Evolutionary conservation across 64 coral and sea anemone species (phyloP).

Genomic region (Stichodactyla helianthus): DNA sequence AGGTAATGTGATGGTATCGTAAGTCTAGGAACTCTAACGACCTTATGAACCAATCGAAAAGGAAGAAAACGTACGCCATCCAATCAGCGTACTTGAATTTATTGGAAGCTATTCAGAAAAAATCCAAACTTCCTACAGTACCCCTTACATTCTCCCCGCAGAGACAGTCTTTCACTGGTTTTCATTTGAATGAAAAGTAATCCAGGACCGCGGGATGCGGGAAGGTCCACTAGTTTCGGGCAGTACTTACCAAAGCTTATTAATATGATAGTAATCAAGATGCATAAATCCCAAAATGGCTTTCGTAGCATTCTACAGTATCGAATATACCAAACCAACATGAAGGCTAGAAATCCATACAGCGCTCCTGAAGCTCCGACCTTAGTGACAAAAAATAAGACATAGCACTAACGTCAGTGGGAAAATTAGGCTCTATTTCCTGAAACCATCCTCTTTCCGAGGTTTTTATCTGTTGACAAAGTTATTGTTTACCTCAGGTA

Average conservation of each 20-base stretch:
- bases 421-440: not conserved
- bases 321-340: slow-evolving; percentile 46
- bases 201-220: not conserved
- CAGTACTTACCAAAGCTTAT: slow-evolving; percentile 66
- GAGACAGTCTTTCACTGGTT: too few species aligned
- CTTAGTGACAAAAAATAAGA: slow-evolving; percentile 17
- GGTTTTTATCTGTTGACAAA: not conserved
- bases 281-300: slow-evolving; percentile 29
- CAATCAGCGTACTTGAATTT: too few species aligned
- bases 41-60: not conserved
- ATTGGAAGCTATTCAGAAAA: too few species aligned
- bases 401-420: too few species aligned
- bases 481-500: slow-evolving; percentile 49
- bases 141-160: too few species aligned
- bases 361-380: slow-evolving; percentile 77
- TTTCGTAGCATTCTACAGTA: slow-evolving; percentile 26
- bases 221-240: not conserved
- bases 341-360: slow-evolving; percentile 60
- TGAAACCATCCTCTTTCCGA: too few species aligned
- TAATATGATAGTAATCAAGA: slow-evolving; percentile 31
- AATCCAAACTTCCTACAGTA: too few species aligned
- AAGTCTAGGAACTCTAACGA: too few species aligned
- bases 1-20: not conserved
- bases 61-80: not conserved
- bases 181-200: too few species aligned